Base-by-base conservation (phyloP, 2,888 invertebrate species). In the Sesia bembeciformis region DNA sequence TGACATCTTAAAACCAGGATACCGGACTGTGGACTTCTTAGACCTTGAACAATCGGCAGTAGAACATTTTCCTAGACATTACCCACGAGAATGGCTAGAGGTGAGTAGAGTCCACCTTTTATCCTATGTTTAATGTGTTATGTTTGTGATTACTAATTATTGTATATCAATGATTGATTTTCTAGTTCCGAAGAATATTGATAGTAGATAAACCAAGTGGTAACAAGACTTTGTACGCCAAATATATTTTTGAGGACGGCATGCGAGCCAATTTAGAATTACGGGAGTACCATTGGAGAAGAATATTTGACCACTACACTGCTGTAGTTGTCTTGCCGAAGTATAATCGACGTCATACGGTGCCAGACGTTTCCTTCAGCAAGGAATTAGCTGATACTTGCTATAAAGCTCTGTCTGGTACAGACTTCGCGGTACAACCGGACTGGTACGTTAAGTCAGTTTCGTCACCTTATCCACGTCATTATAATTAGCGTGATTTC, bases 11-110 rank as follows among this genome's bases (percentile, higher is more conserved):
- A 84, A 83, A 60, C 88, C 89, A 8, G 89, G 89, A 3, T 89
- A 88, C 59, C 76, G 89, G 3, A 87, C 89, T 1, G 84, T 89
- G 5, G 89, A 89, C 59, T 70, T 89, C 54, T 61, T 89, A n/a
- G 86, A 87, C 53, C 58, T 88, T 4, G 89, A 89, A 58, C 89
- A 88, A 56, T 67, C 86, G 0, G 85, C 76, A 0, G 62, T 66
- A 4, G 70, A 73, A 8, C 81, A 81, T 54, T 60, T 62, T 3
- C 79, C 87, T 0, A 65, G 89, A 49, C 66, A 78, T 40, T 88
- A 84, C 52, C 81, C 85, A 0, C 60, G 65, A 8, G 80, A 85
- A 40, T 87, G 88, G 87, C 57, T 80, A 0, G 76, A 84, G 72
- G 88, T 89, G 67, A 57, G 56, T 52, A 23, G 23, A n/a, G n/a